Evolutionary conservation across 2,888 invertebrate species (phyloP).

Genomic region (Incurvaria masculella): DNA sequence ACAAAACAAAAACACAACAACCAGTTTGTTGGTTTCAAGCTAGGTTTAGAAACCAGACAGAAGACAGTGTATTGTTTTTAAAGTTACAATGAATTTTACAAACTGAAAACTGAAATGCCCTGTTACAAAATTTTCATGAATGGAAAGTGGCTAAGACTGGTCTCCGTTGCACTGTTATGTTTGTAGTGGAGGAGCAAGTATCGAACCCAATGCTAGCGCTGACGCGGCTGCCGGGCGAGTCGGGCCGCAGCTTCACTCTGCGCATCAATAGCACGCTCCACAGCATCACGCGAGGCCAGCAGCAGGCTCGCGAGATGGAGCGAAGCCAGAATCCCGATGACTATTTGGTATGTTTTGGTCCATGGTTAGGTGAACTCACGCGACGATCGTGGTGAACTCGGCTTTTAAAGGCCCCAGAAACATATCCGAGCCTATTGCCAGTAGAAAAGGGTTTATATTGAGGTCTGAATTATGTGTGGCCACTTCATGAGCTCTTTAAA

Average conservation of each 20-base stretch:
- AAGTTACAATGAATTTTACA: background rate
- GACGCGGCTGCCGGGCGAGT: constrained; percentile 60
- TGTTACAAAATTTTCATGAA: background rate
- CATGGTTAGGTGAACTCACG: too few relatives aligned
- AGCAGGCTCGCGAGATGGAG: constrained; percentile 21
- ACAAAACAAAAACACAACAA: background rate
- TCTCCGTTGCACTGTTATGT: constrained; percentile 20
- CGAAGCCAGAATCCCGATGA: background rate
- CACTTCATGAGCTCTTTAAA: too few relatives aligned
- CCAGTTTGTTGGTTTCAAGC: background rate
- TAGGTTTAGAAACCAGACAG: background rate
- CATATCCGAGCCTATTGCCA: too few relatives aligned
- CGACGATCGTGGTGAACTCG: too few relatives aligned
- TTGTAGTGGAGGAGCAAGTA: constrained; percentile 31
- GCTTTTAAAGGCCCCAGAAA: too few relatives aligned
- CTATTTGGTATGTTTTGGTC: constrained; percentile 1
- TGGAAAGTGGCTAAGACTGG: constrained; percentile 4
- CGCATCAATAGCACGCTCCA: constrained; percentile 64
- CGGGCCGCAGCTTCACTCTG: constrained; percentile 58
- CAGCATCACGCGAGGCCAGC: constrained; percentile 29
- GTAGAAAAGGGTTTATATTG: too few relatives aligned
- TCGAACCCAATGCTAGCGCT: constrained; percentile 54
- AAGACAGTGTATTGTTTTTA: background rate
- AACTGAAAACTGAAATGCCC: background rate
- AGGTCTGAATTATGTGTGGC: too few relatives aligned